phyloP scores from a whole-genome alignment of 2,797 vertebrate species.

The Crenichthys baileyi region DNA sequence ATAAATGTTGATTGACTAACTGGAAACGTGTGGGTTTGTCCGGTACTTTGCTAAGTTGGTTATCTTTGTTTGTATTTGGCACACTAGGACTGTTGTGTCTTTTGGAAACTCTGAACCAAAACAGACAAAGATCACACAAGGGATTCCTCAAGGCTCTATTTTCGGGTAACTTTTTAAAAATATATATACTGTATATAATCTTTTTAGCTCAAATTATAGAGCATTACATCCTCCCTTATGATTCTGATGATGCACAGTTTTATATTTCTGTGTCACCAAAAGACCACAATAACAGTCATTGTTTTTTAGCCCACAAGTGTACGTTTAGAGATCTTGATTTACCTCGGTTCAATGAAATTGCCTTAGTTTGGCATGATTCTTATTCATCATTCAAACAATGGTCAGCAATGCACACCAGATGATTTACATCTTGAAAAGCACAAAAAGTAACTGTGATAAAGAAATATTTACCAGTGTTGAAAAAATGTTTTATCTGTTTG shows the following conservation, averaged over 20 bases:
- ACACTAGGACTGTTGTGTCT: neutral
- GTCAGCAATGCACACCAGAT: neutral
- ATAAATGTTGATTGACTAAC: neutral
- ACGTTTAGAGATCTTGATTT: no score
- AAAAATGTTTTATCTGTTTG: neutral
- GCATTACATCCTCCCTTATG: neutral
- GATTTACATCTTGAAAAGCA: neutral
- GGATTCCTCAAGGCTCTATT: neutral
- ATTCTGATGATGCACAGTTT: neutral
- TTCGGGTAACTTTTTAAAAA: neutral
- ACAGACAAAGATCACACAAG: neutral
- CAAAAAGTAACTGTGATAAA: neutral
- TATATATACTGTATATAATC: neutral
- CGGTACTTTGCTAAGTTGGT: neutral
- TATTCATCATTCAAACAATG: neutral
- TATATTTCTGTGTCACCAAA: neutral
- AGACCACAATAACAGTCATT: neutral
- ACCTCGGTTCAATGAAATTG: no score
- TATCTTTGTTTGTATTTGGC: neutral
- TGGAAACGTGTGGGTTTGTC: neutral
- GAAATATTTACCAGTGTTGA: neutral
- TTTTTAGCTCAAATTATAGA: neutral
- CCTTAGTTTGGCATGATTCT: no score
- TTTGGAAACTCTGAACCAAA: neutral
- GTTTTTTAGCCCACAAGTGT: no score